Evolutionary conservation across 1,140 invertebrate species (phyloP).

Genomic region (Cryptotermes secundus): DNA sequence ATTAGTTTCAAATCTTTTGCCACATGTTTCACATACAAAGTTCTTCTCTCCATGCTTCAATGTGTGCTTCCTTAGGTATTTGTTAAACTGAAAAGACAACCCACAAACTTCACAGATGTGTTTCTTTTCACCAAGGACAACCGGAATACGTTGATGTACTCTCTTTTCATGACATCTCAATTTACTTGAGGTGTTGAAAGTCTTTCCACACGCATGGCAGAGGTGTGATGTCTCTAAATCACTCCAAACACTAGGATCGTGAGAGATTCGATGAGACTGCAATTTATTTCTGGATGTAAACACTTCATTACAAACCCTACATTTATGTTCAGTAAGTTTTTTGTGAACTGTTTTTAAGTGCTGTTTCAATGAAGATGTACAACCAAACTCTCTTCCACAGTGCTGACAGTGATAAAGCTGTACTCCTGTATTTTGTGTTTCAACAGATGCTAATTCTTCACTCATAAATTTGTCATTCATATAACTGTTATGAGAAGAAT

Average conservation of each 20-base stretch:
- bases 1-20: conserved; percentile 20
- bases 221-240: conserved; percentile 3
- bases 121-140: not conserved
- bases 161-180: conserved; percentile 1
- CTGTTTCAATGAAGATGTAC: not conserved
- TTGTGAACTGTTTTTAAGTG: conserved; percentile 2
- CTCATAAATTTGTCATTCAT: not conserved
- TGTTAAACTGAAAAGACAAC: not conserved
- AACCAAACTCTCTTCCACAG: conserved; percentile 11
- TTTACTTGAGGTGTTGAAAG: conserved; percentile 1
- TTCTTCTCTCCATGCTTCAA: conserved; percentile 24
- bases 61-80: conserved; percentile 18
- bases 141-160: not conserved
- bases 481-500: not conserved
- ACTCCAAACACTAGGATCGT: conserved; percentile 4
- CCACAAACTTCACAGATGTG: conserved; percentile 22
- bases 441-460: not conserved
- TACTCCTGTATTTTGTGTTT: not conserved
- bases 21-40: conserved; percentile 22
- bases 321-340: not conserved
- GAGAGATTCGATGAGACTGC: not conserved
- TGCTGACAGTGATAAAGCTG: not conserved
- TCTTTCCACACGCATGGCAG: not conserved
- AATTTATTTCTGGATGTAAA: conserved; percentile 6
- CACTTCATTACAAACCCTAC: conserved; percentile 1